These are phyloP conservation scores for Ptychobarbus kaznakovi DNA, from an alignment of 2,797 vertebrate genomes.

Conservation along the genomic window DNA sequence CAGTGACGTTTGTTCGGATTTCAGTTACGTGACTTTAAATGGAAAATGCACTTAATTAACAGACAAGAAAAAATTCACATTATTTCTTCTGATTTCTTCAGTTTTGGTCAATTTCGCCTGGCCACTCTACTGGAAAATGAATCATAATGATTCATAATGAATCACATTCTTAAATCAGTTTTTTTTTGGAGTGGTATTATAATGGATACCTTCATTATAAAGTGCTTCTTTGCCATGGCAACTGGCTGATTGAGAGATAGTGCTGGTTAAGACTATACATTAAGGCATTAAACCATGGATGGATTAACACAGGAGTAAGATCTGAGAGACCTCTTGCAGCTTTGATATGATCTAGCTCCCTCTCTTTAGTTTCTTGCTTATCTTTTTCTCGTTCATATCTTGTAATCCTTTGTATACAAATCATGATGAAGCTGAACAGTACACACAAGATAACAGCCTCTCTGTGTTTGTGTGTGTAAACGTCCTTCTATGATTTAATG, in stretches of 20 bases:
- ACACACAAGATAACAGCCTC: background rate
- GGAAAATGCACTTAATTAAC: background rate
- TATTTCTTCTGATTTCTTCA: background rate
- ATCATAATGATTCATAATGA: background rate
- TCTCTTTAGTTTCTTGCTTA: background rate
- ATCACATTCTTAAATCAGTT: background rate
- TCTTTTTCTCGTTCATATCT: no score
- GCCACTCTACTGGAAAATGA: background rate
- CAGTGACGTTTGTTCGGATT: background rate
- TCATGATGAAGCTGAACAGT: background rate
- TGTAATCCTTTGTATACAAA: constrained; percentile 17
- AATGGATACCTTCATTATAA: constrained; percentile 5
- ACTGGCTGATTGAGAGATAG: constrained; percentile 13
- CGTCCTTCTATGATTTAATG: background rate
- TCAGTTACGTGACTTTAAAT: background rate
- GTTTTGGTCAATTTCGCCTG: background rate
- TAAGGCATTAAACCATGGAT: background rate
- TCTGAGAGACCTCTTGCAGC: background rate
- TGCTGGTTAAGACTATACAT: constrained; percentile 11
- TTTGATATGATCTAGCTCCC: background rate
- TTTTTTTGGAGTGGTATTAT: constrained; percentile 14
- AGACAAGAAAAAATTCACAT: background rate
- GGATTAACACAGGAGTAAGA: constrained; percentile 15
- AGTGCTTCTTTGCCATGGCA: constrained; percentile 58
- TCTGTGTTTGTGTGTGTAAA: background rate